A percentile compares a stretch with the other conserved stretches of the same genome.
Evolutionary conservation across 2,888 invertebrate genomes (phyloP).

Genomic region (Philereme transversata): DNA sequence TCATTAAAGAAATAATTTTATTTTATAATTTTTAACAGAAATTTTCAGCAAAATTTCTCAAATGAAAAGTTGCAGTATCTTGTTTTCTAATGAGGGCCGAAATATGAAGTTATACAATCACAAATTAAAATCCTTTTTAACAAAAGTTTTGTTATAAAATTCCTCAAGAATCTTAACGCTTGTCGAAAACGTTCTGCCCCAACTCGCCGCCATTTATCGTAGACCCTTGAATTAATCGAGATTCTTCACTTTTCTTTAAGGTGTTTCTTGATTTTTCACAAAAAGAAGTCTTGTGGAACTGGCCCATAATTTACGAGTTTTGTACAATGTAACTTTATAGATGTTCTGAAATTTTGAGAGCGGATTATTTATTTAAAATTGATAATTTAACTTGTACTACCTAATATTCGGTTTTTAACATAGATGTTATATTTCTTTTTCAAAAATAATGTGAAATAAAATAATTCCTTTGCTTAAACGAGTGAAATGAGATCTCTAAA

Average conservation of each 20-base stretch:
- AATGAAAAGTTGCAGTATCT: too few relatives aligned
- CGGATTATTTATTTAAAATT: not conserved
- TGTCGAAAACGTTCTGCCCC: conserved; percentile 33
- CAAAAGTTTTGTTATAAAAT: conserved; percentile 46
- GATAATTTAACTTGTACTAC: too few relatives aligned
- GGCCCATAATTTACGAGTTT: conserved; percentile 41
- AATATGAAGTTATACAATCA: conserved; percentile 16
- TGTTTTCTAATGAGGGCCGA: too few relatives aligned
- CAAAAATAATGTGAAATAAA: too few relatives aligned
- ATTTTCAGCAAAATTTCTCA: too few relatives aligned
- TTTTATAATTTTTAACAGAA: too few relatives aligned
- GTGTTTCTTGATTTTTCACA: conserved; percentile 17
- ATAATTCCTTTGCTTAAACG: too few relatives aligned
- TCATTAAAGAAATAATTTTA: too few relatives aligned
- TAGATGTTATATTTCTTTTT: too few relatives aligned
- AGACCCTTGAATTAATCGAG: conserved; percentile 32
- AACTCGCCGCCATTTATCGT: conserved; percentile 28
- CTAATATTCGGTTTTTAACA: too few relatives aligned
- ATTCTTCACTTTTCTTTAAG: conserved; percentile 31
- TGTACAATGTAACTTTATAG: conserved; percentile 37
- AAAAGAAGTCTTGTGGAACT: conserved; percentile 31
- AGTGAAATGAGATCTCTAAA: too few relatives aligned
- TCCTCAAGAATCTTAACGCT: conserved; percentile 39
- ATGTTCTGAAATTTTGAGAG: conserved; percentile 11
- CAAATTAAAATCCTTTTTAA: conserved; percentile 41